Conservation (phyloP, 2,888 invertebrate species). For the Dynastes tityus region DNA sequence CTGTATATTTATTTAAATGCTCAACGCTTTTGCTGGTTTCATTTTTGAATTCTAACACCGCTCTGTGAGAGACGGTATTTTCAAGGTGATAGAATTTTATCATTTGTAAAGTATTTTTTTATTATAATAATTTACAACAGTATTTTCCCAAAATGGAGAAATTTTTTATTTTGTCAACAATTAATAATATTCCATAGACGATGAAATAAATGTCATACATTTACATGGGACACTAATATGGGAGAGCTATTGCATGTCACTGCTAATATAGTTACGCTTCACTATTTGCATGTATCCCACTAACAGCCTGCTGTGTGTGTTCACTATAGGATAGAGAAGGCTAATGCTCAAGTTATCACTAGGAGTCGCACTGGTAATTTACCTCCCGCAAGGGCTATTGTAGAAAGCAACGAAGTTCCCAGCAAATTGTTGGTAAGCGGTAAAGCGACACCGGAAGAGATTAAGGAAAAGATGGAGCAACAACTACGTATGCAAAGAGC, state of each 20-base stretch:
- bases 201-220: too few species aligned
- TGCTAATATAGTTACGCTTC: slow-evolving; percentile 35
- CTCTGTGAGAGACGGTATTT: too few species aligned
- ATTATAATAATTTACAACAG: too few species aligned
- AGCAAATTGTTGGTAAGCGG: slow-evolving; percentile 71
- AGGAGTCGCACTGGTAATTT: slow-evolving; percentile 85
- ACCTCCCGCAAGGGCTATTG: slow-evolving; percentile 71
- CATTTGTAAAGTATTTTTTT: too few species aligned
- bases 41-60: too few species aligned
- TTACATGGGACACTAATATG: neutral
- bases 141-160: too few species aligned
- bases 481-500: slow-evolving; percentile 90
- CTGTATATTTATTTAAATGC: too few species aligned
- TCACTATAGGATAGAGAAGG: slow-evolving; percentile 77
- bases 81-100: too few species aligned
- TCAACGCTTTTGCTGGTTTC: too few species aligned
- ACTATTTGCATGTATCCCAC: slow-evolving; percentile 53
- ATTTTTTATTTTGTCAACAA: too few species aligned
- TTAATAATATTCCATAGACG: too few species aligned
- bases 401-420: slow-evolving; percentile 64
- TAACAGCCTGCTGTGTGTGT: slow-evolving; percentile 56
- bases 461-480: slow-evolving; percentile 93
- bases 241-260: slow-evolving; percentile 32
- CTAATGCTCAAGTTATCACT: slow-evolving; percentile 81
- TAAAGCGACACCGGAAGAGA: slow-evolving; percentile 81